A percentile compares a stretch with the other conserved stretches of the same genome.
These are phyloP conservation scores for Lacerta viridis DNA, from an alignment of 2,797 vertebrate genomes.

Conservation along the genomic window DNA sequence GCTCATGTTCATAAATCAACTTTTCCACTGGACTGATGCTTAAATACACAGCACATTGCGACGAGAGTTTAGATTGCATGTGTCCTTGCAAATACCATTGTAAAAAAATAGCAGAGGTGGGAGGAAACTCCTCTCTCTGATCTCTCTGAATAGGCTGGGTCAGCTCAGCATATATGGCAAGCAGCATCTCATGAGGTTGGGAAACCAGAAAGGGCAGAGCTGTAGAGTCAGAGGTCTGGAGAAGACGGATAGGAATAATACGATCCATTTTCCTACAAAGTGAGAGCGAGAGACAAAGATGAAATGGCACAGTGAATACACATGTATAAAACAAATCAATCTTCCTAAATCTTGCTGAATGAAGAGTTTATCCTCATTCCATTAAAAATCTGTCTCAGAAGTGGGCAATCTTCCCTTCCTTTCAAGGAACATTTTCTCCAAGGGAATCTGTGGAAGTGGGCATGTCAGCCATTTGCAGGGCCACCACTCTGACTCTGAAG, in stretches of 20 bases:
- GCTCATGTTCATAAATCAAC: slow-evolving; percentile 65
- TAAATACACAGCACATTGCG: slow-evolving; percentile 79
- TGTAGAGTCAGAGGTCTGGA: slow-evolving; percentile 85
- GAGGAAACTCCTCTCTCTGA: slow-evolving; percentile 83
- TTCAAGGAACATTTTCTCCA: not conserved
- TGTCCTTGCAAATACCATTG: slow-evolving; percentile 82
- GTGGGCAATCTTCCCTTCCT: not conserved
- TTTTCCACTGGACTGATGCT: slow-evolving; percentile 80
- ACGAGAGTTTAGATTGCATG: slow-evolving; percentile 79
- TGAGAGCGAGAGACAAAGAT: slow-evolving; percentile 41
- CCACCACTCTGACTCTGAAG: not conserved
- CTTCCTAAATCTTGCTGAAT: not conserved
- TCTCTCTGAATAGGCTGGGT: slow-evolving; percentile 76
- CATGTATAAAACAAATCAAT: not conserved
- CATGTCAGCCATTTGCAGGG: not conserved
- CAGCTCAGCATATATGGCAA: slow-evolving; percentile 70
- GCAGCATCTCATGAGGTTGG: slow-evolving; percentile 67
- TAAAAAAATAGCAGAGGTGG: slow-evolving; percentile 87
- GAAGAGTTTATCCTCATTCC: not conserved
- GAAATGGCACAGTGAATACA: not conserved
- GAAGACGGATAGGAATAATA: slow-evolving; percentile 86
- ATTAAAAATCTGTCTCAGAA: not conserved
- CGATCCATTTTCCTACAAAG: slow-evolving; percentile 89
- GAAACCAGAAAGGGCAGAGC: slow-evolving; percentile 64
- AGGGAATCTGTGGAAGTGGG: not conserved